Percentiles rank a stretch among this genome's conserved stretches.
phyloP scores from a whole-genome alignment of 2,888 invertebrate genomes.

The Drosophila yooni region DNA sequence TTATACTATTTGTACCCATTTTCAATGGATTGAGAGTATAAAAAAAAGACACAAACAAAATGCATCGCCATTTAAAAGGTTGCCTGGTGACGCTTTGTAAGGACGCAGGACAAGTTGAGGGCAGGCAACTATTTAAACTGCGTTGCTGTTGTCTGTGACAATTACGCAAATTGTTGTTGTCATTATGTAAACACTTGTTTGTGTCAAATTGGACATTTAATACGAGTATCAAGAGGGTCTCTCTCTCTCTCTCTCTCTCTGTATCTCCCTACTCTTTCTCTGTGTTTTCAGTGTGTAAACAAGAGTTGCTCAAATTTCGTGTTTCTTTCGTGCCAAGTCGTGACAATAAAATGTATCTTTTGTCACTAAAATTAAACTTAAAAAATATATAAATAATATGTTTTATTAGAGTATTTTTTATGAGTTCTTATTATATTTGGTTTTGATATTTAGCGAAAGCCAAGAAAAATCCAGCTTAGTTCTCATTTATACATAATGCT shows the following conservation, averaged over 20 bases:
- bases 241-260: neutral
- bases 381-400: neutral
- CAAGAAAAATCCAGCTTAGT: neutral
- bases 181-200: conserved; percentile 81
- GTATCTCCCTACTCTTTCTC: neutral
- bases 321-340: neutral
- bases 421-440: neutral
- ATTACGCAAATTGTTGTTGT: conserved; percentile 81
- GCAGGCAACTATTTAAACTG: conserved; percentile 20
- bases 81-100: neutral
- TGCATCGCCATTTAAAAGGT: conserved; percentile 13
- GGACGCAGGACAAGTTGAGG: conserved; percentile 15
- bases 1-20: neutral
- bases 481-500: neutral
- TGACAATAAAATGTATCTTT: neutral
- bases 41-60: conserved; percentile 11
- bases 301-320: neutral
- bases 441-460: no score
- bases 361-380: neutral
- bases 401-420: neutral
- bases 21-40: neutral
- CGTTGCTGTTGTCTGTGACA: conserved; percentile 53
- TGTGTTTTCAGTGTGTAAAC: neutral
- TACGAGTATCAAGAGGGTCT: conserved; percentile 47
- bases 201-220: conserved; percentile 79